Conservation (phyloP, 2,888 invertebrate genomes). For the Hypolimnas misippus region DNA sequence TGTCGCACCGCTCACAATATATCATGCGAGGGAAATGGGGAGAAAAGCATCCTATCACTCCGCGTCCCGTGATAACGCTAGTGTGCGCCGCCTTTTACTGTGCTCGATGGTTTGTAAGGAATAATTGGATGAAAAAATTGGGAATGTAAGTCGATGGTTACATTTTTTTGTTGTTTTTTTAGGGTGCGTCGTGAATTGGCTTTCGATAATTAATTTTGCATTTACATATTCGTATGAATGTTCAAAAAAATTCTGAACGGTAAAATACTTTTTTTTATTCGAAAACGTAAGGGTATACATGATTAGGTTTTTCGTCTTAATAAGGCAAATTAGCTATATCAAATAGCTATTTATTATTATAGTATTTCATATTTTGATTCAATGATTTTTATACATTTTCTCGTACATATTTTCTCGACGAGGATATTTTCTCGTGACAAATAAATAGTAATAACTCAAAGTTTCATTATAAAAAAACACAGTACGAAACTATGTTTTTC, state of each 20-base stretch:
- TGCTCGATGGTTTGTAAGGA: conserved; percentile 29
- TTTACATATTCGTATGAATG: not conserved
- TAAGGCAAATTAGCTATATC: no score
- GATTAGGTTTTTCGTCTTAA: no score
- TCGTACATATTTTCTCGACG: no score
- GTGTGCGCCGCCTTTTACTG: conserved; percentile 42
- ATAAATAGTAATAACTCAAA: conserved; percentile 1
- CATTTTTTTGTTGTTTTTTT: not conserved
- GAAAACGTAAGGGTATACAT: no score
- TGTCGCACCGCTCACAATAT: conserved; percentile 75
- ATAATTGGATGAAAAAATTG: conserved; percentile 30
- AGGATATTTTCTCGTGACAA: no score
- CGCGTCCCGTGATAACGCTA: conserved; percentile 64
- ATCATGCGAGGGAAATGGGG: conserved; percentile 79
- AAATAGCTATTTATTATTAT: no score
- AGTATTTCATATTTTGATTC: no score
- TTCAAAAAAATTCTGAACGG: no score
- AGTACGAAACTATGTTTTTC: conserved; percentile 29
- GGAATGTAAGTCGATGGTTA: not conserved
- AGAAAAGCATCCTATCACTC: conserved; percentile 74
- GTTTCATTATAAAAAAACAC: conserved; percentile 10
- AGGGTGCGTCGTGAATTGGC: not conserved
- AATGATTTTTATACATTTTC: no score
- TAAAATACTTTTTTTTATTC: no score
- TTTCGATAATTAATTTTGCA: not conserved